Evolutionary conservation across 2,113 vertebrate genomes (phyloP).

Genomic region (Sturnus vulgaris): DNA sequence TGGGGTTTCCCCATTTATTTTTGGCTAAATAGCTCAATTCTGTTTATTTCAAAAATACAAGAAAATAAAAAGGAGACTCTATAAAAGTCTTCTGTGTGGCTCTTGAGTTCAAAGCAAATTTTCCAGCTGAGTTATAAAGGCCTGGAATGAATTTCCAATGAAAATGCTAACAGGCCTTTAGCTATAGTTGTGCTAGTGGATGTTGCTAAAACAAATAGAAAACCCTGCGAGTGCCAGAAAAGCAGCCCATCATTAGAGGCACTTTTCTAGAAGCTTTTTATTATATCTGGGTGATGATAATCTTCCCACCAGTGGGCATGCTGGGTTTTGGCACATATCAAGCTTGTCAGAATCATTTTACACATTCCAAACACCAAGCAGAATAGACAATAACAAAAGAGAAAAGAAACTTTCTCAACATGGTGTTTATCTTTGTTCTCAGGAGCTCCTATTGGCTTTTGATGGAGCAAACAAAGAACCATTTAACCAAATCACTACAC

Average conservation of each 20-base stretch:
- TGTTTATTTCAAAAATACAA: neutral
- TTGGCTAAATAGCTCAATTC: neutral
- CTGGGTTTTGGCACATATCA: constrained; percentile 57
- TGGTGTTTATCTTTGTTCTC: neutral
- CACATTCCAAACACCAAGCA: constrained; percentile 56
- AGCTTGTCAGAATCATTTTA: constrained; percentile 47
- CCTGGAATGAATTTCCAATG: constrained; percentile 47
- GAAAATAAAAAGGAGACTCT: neutral
- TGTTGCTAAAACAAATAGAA: constrained; percentile 53
- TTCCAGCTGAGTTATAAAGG: constrained; percentile 50
- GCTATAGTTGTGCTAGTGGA: constrained; percentile 26
- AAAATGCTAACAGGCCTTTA: constrained; percentile 51
- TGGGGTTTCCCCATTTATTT: neutral
- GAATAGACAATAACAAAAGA: constrained; percentile 39
- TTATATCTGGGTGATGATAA: constrained; percentile 53
- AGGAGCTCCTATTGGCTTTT: neutral
- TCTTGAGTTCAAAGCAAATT: constrained; percentile 46
- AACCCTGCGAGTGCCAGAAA: constrained; percentile 12
- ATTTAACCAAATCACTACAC: neutral
- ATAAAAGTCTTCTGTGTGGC: neutral
- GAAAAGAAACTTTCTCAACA: constrained; percentile 40
- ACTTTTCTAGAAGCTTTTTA: constrained; percentile 50
- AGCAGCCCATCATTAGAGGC: constrained; percentile 22
- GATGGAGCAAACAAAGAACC: neutral
- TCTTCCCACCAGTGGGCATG: constrained; percentile 53